Conservation (phyloP, 1,140 invertebrate genomes). For the Geopemphigus sp. region DNA sequence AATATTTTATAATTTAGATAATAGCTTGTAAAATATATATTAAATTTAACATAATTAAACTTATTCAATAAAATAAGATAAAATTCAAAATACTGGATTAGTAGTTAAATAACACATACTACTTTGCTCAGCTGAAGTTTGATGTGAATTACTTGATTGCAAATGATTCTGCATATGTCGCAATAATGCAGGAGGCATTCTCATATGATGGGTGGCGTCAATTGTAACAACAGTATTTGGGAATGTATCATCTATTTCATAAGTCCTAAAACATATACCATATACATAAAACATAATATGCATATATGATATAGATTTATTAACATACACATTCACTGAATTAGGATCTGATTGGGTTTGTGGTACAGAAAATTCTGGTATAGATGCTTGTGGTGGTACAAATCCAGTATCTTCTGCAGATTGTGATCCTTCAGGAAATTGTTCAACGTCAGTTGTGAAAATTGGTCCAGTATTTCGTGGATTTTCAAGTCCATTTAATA, state of each 20-base stretch:
- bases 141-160: constrained; percentile 2
- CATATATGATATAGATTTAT: neutral
- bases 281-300: neutral
- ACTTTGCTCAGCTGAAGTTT: constrained; percentile 15
- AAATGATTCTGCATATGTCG: constrained; percentile 25
- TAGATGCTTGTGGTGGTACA: neutral
- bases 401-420: neutral
- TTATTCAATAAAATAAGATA: no score
- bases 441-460: neutral
- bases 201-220: constrained; percentile 41
- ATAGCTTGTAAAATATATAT: no score
- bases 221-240: constrained; percentile 46
- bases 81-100: no score
- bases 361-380: neutral
- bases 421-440: neutral
- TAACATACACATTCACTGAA: constrained; percentile 42
- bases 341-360: constrained; percentile 10
- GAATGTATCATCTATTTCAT: constrained; percentile 43
- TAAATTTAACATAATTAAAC: no score
- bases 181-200: constrained; percentile 42
- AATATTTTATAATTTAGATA: no score
- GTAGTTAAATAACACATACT: no score
- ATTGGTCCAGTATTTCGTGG: constrained; percentile 51
- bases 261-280: neutral
- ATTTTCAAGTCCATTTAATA: constrained; percentile 58